These are phyloP conservation scores for Novumbra hubbsi DNA, from an alignment of 2,797 vertebrate genomes.

Conservation along the genomic window DNA sequence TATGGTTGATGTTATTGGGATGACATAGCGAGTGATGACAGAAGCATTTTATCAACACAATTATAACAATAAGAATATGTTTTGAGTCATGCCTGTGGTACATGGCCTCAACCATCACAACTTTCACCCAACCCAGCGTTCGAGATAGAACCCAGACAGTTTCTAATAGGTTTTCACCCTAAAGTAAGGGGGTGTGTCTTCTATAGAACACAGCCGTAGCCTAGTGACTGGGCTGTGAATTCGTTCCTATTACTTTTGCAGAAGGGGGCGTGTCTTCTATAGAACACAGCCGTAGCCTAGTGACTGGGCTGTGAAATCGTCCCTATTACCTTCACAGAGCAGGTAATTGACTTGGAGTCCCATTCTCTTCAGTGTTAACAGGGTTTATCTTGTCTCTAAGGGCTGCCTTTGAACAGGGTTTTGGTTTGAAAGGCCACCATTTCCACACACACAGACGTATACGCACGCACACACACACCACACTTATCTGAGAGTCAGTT, in stretches of 20 bases:
- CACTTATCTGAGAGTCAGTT: conserved; percentile 40
- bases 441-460: conserved; percentile 15
- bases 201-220: not conserved
- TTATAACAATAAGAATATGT: too few relatives aligned
- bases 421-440: conserved; percentile 37
- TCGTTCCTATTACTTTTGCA: conserved; percentile 56
- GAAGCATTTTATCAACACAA: too few relatives aligned
- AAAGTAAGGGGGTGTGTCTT: not conserved
- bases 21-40: too few relatives aligned
- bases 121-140: too few relatives aligned
- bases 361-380: conserved; percentile 58
- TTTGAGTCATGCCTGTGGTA: too few relatives aligned
- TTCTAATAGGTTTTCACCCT: too few relatives aligned
- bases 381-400: conserved; percentile 28
- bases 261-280: not conserved
- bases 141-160: too few relatives aligned
- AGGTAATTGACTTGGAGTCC: conserved; percentile 64
- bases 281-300: not conserved
- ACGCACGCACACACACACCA: conserved; percentile 10
- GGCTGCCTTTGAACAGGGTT: conserved; percentile 34
- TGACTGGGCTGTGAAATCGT: conserved; percentile 49
- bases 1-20: too few relatives aligned
- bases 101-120: too few relatives aligned
- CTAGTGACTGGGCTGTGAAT: conserved; percentile 38
- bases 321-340: conserved; percentile 57